A percentile compares a stretch with the other conserved stretches of the same genome.
Evolutionary conservation across 2,797 vertebrate genomes (phyloP).

Genomic region (Myotis daubentonii): DNA sequence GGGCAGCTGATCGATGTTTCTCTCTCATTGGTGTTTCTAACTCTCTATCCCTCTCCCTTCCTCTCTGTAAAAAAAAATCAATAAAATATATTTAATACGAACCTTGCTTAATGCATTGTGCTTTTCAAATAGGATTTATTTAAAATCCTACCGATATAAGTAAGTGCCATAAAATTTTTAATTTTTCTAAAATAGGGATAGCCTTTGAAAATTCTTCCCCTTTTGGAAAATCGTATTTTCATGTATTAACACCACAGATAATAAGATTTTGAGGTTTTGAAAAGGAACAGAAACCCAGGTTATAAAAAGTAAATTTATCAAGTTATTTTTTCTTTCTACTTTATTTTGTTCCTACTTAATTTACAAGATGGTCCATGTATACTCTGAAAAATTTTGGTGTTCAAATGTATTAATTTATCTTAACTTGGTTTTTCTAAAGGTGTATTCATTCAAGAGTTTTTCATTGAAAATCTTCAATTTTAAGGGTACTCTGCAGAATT

Average conservation of each 20-base stretch:
- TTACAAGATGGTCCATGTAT: constrained; percentile 35
- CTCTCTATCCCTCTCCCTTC: too few relatives aligned
- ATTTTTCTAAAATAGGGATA: constrained; percentile 60
- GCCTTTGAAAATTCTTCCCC: constrained; percentile 55
- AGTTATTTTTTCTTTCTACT: constrained; percentile 47
- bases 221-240: constrained; percentile 59
- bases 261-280: constrained; percentile 50
- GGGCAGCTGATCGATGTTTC: too few relatives aligned
- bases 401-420: constrained; percentile 58
- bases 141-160: constrained; percentile 56
- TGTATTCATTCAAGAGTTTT: constrained; percentile 54
- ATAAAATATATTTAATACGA: constrained; percentile 21
- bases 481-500: constrained; percentile 45
- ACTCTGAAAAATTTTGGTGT: constrained; percentile 13
- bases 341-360: constrained; percentile 57
- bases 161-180: constrained; percentile 58
- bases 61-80: too few relatives aligned
- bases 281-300: constrained; percentile 56
- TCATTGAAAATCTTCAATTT: constrained; percentile 59
- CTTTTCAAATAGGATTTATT: constrained; percentile 52
- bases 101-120: constrained; percentile 59
- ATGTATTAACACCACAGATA: constrained; percentile 28
- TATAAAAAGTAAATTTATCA: constrained; percentile 55
- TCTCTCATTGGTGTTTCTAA: too few relatives aligned
- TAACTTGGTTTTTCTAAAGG: constrained; percentile 50